Evolutionary conservation across 2,888 invertebrate species (phyloP), one percentile per base, ranked within the genome.

Genomic region (Boloria selene): DNA sequence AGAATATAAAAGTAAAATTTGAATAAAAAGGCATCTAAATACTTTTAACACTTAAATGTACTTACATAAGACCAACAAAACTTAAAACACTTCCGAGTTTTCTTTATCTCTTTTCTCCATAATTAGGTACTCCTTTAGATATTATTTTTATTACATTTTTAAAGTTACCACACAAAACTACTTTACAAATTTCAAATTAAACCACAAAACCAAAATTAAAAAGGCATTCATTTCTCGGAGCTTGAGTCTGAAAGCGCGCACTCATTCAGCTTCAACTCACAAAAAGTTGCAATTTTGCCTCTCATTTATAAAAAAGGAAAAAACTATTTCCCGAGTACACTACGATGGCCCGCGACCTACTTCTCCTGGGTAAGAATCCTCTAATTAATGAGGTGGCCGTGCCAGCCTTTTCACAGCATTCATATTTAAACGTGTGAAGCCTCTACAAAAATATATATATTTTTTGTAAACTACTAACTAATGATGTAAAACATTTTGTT

Each of bases 361-460:
- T 68, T 70, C 63, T 61, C 47, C 52, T 53, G 53, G 50, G 17
- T 59, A 68, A 70, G 70, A 70, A 70, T 68, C 68, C 64, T 68
- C 66, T 70, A 68, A 70, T 70, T 70, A 68, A 70, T 70, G 70
- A 70, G 70, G 68, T 70, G 63, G 65, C 56, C 60, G 70, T 70
- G 68, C 70, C 68, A 70, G 70, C 65, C 65, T 68, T 70, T 64
- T 70, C 68, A 50, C 61, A 45, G 45, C 63, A 68, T 68, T 66
- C 61, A 63, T 58, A 60, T 65, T 68, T 60, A 59, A 56, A n/a
- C 45, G 56, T 45, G 31, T 59, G 31, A 31, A 31, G 3, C 7
- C 47, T 31, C 17, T 58, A 49, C 0, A 14, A 18, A 55, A 38
- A 49, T 59, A 14, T 38, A 7, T 31, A 31, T 31, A 7, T 50